A percentile compares a stretch with the other conserved stretches of the same genome.
Conservation (phyloP, 2,113 vertebrate species). For the Hassar affinis region DNA sequence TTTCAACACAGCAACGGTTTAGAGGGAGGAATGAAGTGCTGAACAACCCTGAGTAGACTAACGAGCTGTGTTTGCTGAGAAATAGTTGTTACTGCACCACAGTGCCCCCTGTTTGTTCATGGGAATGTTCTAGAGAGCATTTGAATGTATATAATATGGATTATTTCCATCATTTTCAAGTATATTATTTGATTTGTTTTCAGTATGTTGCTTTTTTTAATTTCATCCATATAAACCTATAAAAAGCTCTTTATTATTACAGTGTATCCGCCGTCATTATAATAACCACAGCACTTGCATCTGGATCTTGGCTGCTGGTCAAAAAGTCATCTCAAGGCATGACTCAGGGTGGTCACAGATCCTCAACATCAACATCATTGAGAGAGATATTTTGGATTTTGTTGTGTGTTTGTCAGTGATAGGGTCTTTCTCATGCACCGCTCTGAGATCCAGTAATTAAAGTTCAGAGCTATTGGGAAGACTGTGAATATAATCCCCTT, state of each 20-base stretch:
- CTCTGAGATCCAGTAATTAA: slow-evolving; percentile 6
- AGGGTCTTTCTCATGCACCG: not conserved
- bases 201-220: not conserved
- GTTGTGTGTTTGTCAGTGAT: not conserved
- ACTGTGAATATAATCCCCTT: not conserved
- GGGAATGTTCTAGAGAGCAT: not conserved
- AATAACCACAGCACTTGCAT: not conserved
- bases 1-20: not conserved
- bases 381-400: not conserved
- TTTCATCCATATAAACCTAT: not conserved
- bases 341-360: not conserved
- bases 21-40: not conserved
- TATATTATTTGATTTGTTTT: too few species aligned
- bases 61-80: not conserved
- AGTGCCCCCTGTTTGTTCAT: not conserved
- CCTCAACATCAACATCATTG: slow-evolving; percentile 20
- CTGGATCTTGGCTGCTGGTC: slow-evolving; percentile 18
- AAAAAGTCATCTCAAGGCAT: slow-evolving; percentile 10
- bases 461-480: not conserved
- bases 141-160: too few species aligned
- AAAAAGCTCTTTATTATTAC: slow-evolving; percentile 15
- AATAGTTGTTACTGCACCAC: not conserved
- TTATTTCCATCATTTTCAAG: too few species aligned
- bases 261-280: not conserved
- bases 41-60: not conserved